Base-by-base conservation (phyloP, 2,888 invertebrate genomes). In the Timandra comae region DNA sequence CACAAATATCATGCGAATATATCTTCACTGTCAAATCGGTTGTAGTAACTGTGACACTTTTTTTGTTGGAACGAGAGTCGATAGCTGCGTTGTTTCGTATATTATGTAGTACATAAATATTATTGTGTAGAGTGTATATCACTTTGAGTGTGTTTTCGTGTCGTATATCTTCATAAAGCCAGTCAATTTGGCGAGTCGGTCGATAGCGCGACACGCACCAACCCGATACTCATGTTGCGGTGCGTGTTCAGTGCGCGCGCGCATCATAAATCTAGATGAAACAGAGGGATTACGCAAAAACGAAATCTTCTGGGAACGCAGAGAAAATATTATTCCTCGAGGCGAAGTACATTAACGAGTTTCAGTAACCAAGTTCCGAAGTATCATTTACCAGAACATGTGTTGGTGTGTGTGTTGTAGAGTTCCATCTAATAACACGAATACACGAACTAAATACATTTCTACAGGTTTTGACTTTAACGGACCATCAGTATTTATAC, bases 101-200 rank as follows among this genome's bases (percentile, higher is more conserved):
- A 7, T 5, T 20, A 2, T 2, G 20, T 20, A 5, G n/a, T n/a
- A n/a, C n/a, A n/a, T n/a, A n/a, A n/a, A n/a, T n/a, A n/a, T 30
- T 27, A 36, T 28, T 27, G 20, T 26, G 30, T 35, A 31, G 16
- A 16, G 16, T 16, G 16, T 16, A n/a, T 66, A 56, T 58, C 48
- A 43, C 47, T 47, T 52, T 46, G 49, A 50, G 50, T 52, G 52
- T 52, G 51, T 50, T 45, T 53, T 53, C 51, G 48, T 54, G 66
- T 63, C 67, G 63, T 69, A 70, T 63, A 69, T 72, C 77, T 78
- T 78, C 73, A 76, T 76, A 66, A 74, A 56, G 65, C 49, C 61
- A 54, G 61, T 79, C 77, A 77, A 79, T 76, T 79, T 74, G 71
- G 72, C 57, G 63, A 62, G 50, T 55, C 56, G 52, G 36, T 57